Conservation (phyloP, 2,113 vertebrate species). For the Tamias sibiricus region DNA sequence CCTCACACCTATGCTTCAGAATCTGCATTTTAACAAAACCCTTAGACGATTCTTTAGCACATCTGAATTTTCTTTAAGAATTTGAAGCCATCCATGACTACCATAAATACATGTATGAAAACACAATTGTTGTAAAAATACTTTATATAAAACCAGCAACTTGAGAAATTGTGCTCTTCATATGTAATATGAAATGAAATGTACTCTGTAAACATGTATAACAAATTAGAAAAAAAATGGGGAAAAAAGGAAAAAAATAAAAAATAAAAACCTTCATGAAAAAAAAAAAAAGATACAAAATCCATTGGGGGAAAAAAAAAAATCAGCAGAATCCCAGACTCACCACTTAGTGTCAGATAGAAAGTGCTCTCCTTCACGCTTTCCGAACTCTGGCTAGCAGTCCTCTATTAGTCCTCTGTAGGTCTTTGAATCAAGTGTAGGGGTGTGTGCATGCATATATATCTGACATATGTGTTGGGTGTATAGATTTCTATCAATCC, state of each 20-base stretch:
- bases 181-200: too few species aligned
- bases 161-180: too few species aligned
- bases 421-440: neutral
- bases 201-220: too few species aligned
- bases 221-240: too few species aligned
- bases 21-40: conserved; percentile 3
- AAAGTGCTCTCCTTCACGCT: neutral
- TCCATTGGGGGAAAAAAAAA: neutral
- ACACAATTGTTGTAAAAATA: too few species aligned
- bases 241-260: too few species aligned
- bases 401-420: neutral
- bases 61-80: neutral
- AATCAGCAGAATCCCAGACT: neutral
- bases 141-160: too few species aligned
- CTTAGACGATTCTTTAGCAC: neutral
- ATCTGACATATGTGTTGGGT: neutral
- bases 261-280: too few species aligned
- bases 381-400: neutral
- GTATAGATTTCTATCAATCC: neutral
- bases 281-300: neutral
- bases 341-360: neutral
- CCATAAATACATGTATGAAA: too few species aligned
- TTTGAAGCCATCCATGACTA: neutral
- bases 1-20: neutral
- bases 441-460: fast-evolving